Base-by-base conservation (phyloP, 64 coral and sea anemone species). In the Actinia equina region DNA sequence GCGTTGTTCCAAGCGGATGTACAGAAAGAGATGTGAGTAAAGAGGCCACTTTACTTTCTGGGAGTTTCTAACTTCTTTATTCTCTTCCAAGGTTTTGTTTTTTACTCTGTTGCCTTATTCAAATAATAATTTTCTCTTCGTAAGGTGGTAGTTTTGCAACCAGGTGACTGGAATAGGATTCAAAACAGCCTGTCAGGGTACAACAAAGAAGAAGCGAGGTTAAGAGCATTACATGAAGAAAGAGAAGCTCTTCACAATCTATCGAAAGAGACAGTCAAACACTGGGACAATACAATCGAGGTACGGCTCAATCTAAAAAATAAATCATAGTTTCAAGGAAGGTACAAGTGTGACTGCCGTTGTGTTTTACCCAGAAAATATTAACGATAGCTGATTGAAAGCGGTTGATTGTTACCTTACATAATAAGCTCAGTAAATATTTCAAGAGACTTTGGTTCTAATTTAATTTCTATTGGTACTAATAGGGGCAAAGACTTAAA, bases 221-320 rank as follows among this genome's bases (percentile, higher is more conserved):
- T 87, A 79, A 55, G 89, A 86, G 86, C 89, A 17, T 90, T 89
- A 69, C 86, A 45, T 20, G 86, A 99, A 54, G 91, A 99, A 76
- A 95, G 91, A 67, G 86, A 93, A 43, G 93, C 87, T 77, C 87
- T 99, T 6, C 97, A 93, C 26, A 85, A 92, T 56, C 44, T 95
- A 19, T 99, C 97, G 0, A 90, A 95, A 46, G 90, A 99, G 11
- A 91, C 92, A 22, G 93, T 99, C 3, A 93, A 93, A 86, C 90
- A 99, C 82, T 99, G 97, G 97, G 97, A 89, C 82, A 99, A 99
- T 82, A 99, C 97, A 6, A 99, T 99, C 59, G 93, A 99, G 91
- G 97, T 99, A 77, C 7, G 37, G 45, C 25, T 74, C 11, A 57
- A 16, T 57, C 55, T 14, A 57, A 57, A 6, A 6, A 2, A 8